These are phyloP conservation scores for Ammodytes marinus DNA, from an alignment of 2,113 vertebrate genomes.

Conservation along the genomic window DNA sequence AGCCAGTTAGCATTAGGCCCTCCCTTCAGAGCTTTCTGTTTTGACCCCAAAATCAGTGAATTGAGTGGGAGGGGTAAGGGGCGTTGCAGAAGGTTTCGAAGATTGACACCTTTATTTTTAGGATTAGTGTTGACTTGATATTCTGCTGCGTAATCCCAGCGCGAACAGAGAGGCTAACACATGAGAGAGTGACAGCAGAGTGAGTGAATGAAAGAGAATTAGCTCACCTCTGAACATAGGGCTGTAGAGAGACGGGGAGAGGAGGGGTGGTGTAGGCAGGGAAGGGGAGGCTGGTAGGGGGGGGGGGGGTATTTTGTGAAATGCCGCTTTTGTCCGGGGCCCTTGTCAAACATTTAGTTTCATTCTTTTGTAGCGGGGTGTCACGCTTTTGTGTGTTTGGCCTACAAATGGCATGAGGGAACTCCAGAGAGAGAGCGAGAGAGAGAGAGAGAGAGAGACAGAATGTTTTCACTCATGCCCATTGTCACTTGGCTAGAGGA, in stretches of 20 bases:
- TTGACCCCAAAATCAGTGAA: slow-evolving; percentile 21
- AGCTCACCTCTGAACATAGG: slow-evolving; percentile 65
- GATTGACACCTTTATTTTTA: slow-evolving; percentile 79
- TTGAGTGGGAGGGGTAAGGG: slow-evolving; percentile 52
- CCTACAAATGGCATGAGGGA: slow-evolving; percentile 58
- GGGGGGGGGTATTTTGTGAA: slow-evolving; percentile 66
- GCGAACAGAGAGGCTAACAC: slow-evolving; percentile 74
- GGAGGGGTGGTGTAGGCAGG: neutral
- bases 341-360: slow-evolving; percentile 80
- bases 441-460: neutral
- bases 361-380: slow-evolving; percentile 64
- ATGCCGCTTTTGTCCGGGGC: slow-evolving; percentile 69
- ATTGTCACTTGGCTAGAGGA: slow-evolving; percentile 29
- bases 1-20: neutral
- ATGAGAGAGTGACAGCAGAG: slow-evolving; percentile 61
- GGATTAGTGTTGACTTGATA: slow-evolving; percentile 84
- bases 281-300: slow-evolving; percentile 28
- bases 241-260: slow-evolving; percentile 22
- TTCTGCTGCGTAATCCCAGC: slow-evolving; percentile 80
- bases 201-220: slow-evolving; percentile 67
- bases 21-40: slow-evolving; percentile 14
- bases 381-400: slow-evolving; percentile 72
- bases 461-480: slow-evolving; percentile 14
- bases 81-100: slow-evolving; percentile 48
- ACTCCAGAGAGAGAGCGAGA: neutral